Conservation (phyloP, 2,113 vertebrate species). For the Sturnira hondurensis region DNA sequence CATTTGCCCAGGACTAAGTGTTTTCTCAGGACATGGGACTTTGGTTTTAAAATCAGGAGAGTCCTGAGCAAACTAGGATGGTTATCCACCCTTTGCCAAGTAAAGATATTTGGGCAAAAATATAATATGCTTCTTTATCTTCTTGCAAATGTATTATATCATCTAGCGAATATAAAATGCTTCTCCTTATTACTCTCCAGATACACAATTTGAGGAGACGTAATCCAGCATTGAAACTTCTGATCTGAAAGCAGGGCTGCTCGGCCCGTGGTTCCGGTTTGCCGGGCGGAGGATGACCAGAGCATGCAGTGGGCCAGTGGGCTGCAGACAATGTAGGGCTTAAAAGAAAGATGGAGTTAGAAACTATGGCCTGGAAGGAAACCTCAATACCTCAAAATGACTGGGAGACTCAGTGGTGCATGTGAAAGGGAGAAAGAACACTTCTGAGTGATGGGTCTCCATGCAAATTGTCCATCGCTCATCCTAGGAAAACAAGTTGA, state of each 20-base stretch:
- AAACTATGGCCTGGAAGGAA: not conserved
- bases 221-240: not conserved
- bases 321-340: not conserved
- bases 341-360: not conserved
- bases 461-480: not conserved
- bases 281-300: not conserved
- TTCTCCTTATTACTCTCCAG: conserved; percentile 49
- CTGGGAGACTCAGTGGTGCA: not conserved
- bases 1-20: not conserved
- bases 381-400: not conserved
- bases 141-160: not conserved
- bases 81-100: not conserved
- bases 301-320: not conserved
- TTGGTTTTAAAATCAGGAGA: conserved; percentile 30
- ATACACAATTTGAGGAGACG: conserved; percentile 55
- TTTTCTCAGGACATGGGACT: not conserved
- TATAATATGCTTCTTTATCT: not conserved
- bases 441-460: not conserved
- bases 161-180: not conserved
- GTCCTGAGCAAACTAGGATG: not conserved
- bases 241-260: conserved; percentile 46
- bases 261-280: not conserved
- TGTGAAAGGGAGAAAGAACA: not conserved
- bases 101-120: not conserved
- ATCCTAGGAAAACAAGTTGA: not conserved